Conservation (phyloP, 2,888 invertebrate genomes). For the Selenia dentaria region DNA sequence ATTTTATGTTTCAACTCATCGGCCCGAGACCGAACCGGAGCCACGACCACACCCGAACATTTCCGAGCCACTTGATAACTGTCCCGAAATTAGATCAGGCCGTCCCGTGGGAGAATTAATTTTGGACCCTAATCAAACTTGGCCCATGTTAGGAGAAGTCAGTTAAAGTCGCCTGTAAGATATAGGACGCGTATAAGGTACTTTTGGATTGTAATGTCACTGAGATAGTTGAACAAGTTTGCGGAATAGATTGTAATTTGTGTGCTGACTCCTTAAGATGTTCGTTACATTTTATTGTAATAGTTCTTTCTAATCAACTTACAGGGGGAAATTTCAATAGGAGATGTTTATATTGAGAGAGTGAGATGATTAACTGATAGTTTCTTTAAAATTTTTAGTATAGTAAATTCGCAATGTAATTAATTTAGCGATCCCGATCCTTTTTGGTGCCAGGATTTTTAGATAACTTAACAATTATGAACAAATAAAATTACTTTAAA, state of each 20-base stretch:
- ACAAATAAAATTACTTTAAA: no score
- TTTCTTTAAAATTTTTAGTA: no score
- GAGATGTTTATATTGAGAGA: no score
- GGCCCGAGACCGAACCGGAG: slow-evolving; percentile 8
- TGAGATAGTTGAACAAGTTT: slow-evolving; percentile 13
- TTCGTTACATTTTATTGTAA: no score
- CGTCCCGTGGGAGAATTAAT: slow-evolving; percentile 43
- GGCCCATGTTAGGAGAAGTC: slow-evolving; percentile 38
- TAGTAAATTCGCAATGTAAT: no score
- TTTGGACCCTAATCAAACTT: slow-evolving; percentile 52
- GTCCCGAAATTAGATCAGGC: slow-evolving; percentile 37
- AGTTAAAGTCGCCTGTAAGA: slow-evolving; percentile 30
- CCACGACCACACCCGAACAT: slow-evolving; percentile 34
- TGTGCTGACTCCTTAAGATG: no score
- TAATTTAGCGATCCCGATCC: no score
- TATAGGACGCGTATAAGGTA: slow-evolving; percentile 19
- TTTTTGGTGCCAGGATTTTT: no score
- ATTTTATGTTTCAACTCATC: slow-evolving; percentile 16
- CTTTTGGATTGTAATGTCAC: slow-evolving; percentile 13
- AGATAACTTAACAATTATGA: no score
- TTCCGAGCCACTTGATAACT: slow-evolving; percentile 42
- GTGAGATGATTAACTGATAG: no score
- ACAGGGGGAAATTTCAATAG: no score
- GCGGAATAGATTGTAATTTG: slow-evolving; percentile 14
- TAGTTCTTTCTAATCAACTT: no score